Conservation (phyloP, 2,888 invertebrate genomes). For the Palloptera scutellata region DNA sequence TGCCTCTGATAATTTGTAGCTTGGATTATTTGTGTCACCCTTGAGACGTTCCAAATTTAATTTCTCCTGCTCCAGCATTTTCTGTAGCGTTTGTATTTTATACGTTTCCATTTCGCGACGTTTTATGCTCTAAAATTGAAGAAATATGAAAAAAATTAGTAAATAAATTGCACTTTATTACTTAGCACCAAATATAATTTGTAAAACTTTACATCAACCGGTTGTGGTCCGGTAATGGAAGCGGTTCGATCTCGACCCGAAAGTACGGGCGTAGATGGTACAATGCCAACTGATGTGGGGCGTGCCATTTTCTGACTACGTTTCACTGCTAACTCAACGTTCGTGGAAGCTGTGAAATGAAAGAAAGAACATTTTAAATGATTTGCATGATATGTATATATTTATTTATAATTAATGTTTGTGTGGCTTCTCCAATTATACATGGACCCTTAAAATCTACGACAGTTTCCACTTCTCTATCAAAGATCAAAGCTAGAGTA, state of each 20-base stretch:
- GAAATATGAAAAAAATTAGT: not conserved
- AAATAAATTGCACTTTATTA: not conserved
- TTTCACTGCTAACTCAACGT: constrained; percentile 76
- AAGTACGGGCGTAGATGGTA: constrained; percentile 68
- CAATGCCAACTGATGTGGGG: constrained; percentile 63
- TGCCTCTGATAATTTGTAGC: constrained; percentile 62
- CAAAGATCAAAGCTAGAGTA: too few species aligned
- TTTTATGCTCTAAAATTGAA: constrained; percentile 75
- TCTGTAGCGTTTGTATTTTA: constrained; percentile 82
- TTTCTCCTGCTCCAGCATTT: constrained; percentile 90
- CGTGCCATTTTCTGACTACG: constrained; percentile 67
- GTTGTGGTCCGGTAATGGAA: constrained; percentile 82
- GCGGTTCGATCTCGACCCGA: constrained; percentile 66
- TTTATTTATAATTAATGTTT: not conserved
- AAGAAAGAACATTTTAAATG: not conserved
- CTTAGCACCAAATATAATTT: not conserved
- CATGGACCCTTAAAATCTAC: too few species aligned
- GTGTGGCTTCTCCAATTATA: too few species aligned
- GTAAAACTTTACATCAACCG: constrained; percentile 77
- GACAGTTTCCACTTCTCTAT: too few species aligned
- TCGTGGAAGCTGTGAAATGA: constrained; percentile 69
- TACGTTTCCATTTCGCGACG: constrained; percentile 84
- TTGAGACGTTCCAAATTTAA: constrained; percentile 81
- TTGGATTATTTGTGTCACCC: constrained; percentile 61
- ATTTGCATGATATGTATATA: not conserved